Evolutionary conservation across 2,113 vertebrate genomes (phyloP).

Genomic region (Lycaon pictus): DNA sequence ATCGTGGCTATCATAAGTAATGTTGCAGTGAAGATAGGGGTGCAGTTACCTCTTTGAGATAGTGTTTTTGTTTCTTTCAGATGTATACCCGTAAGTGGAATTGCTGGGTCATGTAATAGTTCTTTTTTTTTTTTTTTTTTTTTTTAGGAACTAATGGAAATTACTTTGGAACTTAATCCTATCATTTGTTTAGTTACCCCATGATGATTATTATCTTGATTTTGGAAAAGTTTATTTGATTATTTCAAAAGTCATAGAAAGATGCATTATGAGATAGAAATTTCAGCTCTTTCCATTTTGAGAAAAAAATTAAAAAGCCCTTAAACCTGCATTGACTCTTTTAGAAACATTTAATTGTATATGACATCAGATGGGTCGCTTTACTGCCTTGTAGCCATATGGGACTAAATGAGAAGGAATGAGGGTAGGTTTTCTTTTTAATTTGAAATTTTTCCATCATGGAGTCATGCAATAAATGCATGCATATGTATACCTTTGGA

Average conservation of each 20-base stretch:
- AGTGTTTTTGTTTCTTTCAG: background rate
- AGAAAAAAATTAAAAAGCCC: background rate
- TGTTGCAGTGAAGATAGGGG: background rate
- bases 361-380: background rate
- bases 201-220: slow-evolving; percentile 1
- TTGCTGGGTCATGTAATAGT: background rate
- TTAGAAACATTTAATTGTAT: slow-evolving; percentile 10
- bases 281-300: slow-evolving; percentile 32
- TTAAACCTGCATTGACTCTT: background rate
- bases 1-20: background rate
- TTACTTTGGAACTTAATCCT: slow-evolving; percentile 15
- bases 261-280: background rate
- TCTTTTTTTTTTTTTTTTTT: background rate
- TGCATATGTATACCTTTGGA: background rate
- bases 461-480: background rate
- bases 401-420: background rate
- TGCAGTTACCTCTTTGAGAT: background rate
- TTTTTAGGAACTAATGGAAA: background rate
- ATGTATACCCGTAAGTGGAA: background rate
- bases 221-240: slow-evolving; percentile 4
- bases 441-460: background rate
- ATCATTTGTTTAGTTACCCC: slow-evolving; percentile 5
- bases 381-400: background rate
- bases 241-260: slow-evolving; percentile 43
- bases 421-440: background rate